phyloP scores from a whole-genome alignment of 2,113 vertebrate species.

The Ammodytes dubius region DNA sequence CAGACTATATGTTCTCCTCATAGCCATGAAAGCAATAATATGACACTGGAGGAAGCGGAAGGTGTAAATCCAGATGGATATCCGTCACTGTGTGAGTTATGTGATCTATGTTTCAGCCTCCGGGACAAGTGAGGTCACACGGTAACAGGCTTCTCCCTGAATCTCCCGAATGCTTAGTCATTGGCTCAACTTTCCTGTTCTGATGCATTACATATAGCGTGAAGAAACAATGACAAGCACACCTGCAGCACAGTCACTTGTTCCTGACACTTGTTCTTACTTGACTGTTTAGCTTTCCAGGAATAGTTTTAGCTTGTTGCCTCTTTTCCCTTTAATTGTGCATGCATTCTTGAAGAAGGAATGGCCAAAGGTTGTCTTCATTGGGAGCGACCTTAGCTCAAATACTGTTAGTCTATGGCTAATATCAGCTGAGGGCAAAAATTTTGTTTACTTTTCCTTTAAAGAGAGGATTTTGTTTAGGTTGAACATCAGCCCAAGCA shows the following conservation, averaged over 20 bases:
- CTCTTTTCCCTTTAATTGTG: too few relatives aligned
- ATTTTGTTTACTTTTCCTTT: too few relatives aligned
- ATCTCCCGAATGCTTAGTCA: conserved; percentile 65
- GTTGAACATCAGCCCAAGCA: neutral
- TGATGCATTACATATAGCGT: conserved; percentile 48
- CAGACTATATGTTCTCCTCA: neutral
- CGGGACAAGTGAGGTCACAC: conserved; percentile 49
- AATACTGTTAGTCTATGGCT: too few relatives aligned
- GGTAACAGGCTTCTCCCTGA: conserved; percentile 15
- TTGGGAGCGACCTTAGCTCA: too few relatives aligned
- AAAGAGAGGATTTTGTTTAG: neutral
- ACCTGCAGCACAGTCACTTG: conserved; percentile 17
- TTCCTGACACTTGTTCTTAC: neutral
- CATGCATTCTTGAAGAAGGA: too few relatives aligned
- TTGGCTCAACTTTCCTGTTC: conserved; percentile 38
- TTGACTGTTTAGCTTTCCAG: neutral
- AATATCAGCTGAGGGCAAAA: too few relatives aligned
- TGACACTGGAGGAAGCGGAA: neutral
- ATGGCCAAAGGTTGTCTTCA: too few relatives aligned
- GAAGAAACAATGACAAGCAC: conserved; percentile 45
- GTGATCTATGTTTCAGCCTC: conserved; percentile 18
- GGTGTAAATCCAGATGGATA: conserved; percentile 5
- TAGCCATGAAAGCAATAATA: neutral
- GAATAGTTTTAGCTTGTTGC: too few relatives aligned
- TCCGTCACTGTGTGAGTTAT: conserved; percentile 6